Evolutionary conservation across 2,888 invertebrate genomes (phyloP), one percentile per base, ranked within the genome.

Genomic region (Anaspis maculata): DNA sequence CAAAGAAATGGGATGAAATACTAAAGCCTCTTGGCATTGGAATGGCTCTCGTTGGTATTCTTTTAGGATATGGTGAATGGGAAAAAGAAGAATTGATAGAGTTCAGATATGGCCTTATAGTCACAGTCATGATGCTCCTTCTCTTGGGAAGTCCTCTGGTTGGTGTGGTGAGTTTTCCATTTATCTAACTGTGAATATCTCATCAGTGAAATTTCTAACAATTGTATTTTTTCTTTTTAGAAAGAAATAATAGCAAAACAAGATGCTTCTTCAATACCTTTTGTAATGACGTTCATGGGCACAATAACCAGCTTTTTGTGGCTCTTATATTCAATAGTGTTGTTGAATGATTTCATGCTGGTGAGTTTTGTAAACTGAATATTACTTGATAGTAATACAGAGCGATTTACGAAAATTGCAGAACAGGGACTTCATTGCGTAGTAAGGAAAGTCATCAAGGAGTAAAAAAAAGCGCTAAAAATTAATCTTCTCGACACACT

Each of bases 201-300:
- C n/a, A n/a, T n/a, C n/a, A n/a, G n/a, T n/a, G n/a, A n/a, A n/a
- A n/a, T n/a, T n/a, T n/a, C n/a, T n/a, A n/a, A 12, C 10, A 29
- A 32, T 32, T 24, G 44, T 40, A 32, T 44, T 33, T 24, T 15
- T 33, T 32, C 44, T 34, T 69, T 70, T 31, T 70, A 89, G 89
- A 72, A 72, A 47, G 73, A 82, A 36, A 83, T 95, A 33, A 76
- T 95, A 15, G 70, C 69, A 54, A 83, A 82, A 10, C 79, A 85
- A 66, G 88, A 84, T 61, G 87, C 92, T 0, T 87, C 83, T 40
- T 78, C 79, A 19, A 71, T 96, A 64, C 92, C 94, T 3, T 87
- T 94, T 60, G 87, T 90, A 5, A 71, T 95, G 37, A 90, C 91
- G 52, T 65, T 87, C 19, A 81, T 85, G 46, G 90, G 86, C 43